Conservation (phyloP, 2,888 invertebrate species). For the Drosophila koepferae region DNA sequence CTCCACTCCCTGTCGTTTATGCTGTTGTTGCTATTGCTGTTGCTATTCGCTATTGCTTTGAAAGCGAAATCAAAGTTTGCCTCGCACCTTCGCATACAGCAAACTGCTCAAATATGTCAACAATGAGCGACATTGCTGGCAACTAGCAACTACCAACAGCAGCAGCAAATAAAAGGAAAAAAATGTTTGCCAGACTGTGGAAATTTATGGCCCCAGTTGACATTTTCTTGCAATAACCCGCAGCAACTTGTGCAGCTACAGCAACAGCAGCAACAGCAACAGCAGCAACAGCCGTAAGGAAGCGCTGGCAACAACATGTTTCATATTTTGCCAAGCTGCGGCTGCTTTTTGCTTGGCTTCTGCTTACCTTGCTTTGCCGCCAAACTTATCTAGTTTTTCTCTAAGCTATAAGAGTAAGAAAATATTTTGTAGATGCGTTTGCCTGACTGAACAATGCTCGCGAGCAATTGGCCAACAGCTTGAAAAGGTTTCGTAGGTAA, state of each 20-base stretch:
- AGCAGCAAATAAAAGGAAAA: background rate
- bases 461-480: background rate
- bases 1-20: constrained; percentile 41
- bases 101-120: constrained; percentile 75
- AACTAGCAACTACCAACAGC: constrained; percentile 20
- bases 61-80: constrained; percentile 71
- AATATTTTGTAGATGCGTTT: background rate
- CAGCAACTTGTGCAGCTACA: constrained; percentile 43
- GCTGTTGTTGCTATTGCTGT: constrained; percentile 9
- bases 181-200: constrained; percentile 72
- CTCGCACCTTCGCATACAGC: constrained; percentile 57
- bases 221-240: constrained; percentile 76
- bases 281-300: constrained; percentile 35
- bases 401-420: constrained; percentile 13
- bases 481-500: too few species aligned
- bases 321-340: constrained; percentile 59
- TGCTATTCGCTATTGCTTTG: constrained; percentile 42
- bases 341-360: constrained; percentile 4
- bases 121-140: constrained; percentile 49
- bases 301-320: constrained; percentile 45
- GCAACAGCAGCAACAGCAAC: constrained; percentile 8
- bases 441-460: background rate
- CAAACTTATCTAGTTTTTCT: constrained; percentile 30
- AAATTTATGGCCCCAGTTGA: constrained; percentile 75
- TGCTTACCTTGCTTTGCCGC: constrained; percentile 2